Evolutionary conservation across 2,888 invertebrate species (phyloP).

Genomic region (Stegana nigrithorax): DNA sequence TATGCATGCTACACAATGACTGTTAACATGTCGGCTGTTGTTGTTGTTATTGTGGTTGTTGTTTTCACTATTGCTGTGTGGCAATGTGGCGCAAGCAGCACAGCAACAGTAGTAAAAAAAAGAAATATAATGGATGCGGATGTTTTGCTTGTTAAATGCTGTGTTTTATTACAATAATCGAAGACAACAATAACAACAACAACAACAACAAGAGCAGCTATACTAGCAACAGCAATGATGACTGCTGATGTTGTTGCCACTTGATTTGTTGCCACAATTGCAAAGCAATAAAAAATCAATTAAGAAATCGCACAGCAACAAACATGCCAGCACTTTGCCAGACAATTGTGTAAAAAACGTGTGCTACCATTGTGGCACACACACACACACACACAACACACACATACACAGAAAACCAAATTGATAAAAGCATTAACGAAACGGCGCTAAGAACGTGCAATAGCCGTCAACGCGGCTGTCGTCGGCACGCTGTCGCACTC

Average conservation of each 20-base stretch:
- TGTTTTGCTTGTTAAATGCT: slow-evolving; percentile 9
- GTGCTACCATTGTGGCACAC: slow-evolving; percentile 4
- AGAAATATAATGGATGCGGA: slow-evolving; percentile 1
- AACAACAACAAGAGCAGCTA: too few relatives aligned
- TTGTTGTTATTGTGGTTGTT: not conserved
- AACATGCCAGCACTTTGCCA: not conserved
- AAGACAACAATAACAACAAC: not conserved
- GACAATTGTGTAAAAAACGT: slow-evolving; percentile 3
- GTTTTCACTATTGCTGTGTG: too few relatives aligned
- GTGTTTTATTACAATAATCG: not conserved
- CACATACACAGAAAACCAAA: not conserved
- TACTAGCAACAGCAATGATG: too few relatives aligned
- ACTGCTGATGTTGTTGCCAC: not conserved
- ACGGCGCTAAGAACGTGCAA: slow-evolving; percentile 8
- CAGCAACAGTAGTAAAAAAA: not conserved
- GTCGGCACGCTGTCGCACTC: not conserved
- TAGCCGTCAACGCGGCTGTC: too few relatives aligned
- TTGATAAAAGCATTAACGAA: not conserved
- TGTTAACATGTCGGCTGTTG: not conserved
- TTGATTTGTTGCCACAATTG: not conserved
- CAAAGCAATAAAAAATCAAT: slow-evolving; percentile 16
- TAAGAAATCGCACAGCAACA: slow-evolving; percentile 15
- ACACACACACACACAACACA: not conserved
- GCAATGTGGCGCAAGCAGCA: not conserved
- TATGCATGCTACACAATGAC: not conserved